Evolutionary conservation across 2,888 invertebrate species (phyloP).

Genomic region (Phoronis australis): DNA sequence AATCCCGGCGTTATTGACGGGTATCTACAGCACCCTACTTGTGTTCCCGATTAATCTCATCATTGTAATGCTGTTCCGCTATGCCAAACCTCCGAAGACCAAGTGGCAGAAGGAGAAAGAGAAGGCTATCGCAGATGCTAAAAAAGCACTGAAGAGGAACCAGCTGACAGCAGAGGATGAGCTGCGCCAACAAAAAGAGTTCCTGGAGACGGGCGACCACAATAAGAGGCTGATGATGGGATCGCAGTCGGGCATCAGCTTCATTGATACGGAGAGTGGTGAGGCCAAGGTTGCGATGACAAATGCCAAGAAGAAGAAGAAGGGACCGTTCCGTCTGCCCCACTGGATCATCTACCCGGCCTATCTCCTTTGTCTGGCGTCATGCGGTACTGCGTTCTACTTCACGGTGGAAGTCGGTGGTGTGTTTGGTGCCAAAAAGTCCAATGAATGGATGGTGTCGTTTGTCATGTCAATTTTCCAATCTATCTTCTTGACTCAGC

Average conservation of each 20-base stretch:
- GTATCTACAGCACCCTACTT: slow-evolving; percentile 15
- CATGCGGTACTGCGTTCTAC: slow-evolving; percentile 10
- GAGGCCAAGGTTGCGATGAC: background rate
- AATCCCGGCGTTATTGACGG: slow-evolving; percentile 27
- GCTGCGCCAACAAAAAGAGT: slow-evolving; percentile 13
- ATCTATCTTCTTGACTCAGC: slow-evolving; percentile 15
- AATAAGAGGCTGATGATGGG: slow-evolving; percentile 8
- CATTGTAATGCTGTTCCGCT: slow-evolving; percentile 16
- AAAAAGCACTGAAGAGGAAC: slow-evolving; percentile 2
- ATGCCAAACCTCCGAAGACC: slow-evolving; percentile 1
- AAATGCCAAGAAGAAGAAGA: slow-evolving; percentile 6
- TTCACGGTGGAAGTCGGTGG: slow-evolving; percentile 15
- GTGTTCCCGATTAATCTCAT: slow-evolving; percentile 20
- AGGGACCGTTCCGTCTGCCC: slow-evolving; percentile 6
- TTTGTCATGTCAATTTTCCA: slow-evolving; percentile 14
- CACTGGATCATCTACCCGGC: slow-evolving; percentile 11
- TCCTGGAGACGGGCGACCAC: slow-evolving; percentile 11
- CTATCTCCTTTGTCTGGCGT: slow-evolving; percentile 9
- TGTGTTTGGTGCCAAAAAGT: slow-evolving; percentile 12
- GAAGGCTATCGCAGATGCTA: background rate
- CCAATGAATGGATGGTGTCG: slow-evolving; percentile 13
- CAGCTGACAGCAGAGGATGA: slow-evolving; percentile 11
- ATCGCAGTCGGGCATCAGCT: no score
- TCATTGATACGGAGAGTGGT: background rate
- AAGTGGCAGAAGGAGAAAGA: background rate